These are phyloP conservation scores for Clostera curtula DNA, from an alignment of 2,888 invertebrate genomes.

Conservation along the genomic window DNA sequence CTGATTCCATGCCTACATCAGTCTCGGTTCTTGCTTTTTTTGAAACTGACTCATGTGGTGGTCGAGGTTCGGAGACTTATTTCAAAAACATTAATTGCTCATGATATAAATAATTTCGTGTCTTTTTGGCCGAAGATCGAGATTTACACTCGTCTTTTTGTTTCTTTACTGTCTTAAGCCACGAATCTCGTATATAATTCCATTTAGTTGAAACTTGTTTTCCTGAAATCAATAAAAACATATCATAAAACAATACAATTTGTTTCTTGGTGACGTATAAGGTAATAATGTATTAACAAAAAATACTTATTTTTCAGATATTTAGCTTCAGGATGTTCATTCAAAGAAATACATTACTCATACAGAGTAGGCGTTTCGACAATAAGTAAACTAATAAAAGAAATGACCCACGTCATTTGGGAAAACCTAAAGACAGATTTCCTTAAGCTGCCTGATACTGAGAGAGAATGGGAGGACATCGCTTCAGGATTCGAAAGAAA, in stretches of 20 bases:
- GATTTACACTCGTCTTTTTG: constrained; percentile 17
- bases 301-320: constrained; percentile 8
- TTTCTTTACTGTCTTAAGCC: constrained; percentile 15
- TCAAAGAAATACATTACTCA: constrained; percentile 13
- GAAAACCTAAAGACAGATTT: constrained; percentile 7
- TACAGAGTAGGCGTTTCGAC: constrained; percentile 8
- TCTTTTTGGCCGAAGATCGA: constrained; percentile 10
- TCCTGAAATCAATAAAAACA: constrained; percentile 13
- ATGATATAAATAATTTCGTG: constrained; percentile 20
- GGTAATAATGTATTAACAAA: constrained; percentile 10
- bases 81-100: constrained; percentile 22
- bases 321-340: constrained; percentile 10
- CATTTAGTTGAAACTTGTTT: constrained; percentile 17
- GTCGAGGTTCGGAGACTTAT: constrained; percentile 17
- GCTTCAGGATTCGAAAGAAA: constrained; percentile 6
- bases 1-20: constrained; percentile 18
- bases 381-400: constrained; percentile 10
- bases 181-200: constrained; percentile 17
- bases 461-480: constrained; percentile 10
- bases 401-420: constrained; percentile 10
- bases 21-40: constrained; percentile 18
- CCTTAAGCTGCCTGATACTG: constrained; percentile 8
- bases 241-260: constrained; percentile 9
- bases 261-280: constrained; percentile 14
- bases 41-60: constrained; percentile 15